phyloP scores from a whole-genome alignment of 2,888 invertebrate species.

The Euproctis similis region DNA sequence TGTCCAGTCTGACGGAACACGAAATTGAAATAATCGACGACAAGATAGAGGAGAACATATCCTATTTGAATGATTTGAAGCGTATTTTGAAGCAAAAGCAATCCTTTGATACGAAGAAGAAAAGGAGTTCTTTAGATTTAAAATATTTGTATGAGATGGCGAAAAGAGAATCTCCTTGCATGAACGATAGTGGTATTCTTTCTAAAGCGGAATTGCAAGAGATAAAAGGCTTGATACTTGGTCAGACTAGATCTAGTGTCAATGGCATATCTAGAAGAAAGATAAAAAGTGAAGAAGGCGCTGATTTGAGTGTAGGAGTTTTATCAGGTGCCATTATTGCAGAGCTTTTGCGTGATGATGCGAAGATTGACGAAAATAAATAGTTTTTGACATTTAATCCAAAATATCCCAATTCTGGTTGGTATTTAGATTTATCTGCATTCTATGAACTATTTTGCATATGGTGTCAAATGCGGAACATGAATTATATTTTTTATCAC shows the following conservation, averaged over 20 bases:
- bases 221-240: conserved; percentile 47
- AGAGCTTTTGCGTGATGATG: conserved; percentile 31
- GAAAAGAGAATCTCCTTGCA: conserved; percentile 21
- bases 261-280: conserved; percentile 44
- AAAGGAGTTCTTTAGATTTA: conserved; percentile 40
- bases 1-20: conserved; percentile 39
- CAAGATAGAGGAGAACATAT: conserved; percentile 45
- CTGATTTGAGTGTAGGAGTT: conserved; percentile 8
- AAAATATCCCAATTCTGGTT: too few species aligned
- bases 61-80: conserved; percentile 52
- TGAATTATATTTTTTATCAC: too few species aligned
- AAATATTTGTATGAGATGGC: conserved; percentile 53
- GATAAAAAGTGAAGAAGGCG: conserved; percentile 18
- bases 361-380: conserved; percentile 11
- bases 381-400: too few species aligned
- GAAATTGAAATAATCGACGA: conserved; percentile 62
- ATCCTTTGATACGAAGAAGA: conserved; percentile 27
- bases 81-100: conserved; percentile 42
- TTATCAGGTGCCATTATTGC: conserved; percentile 42
- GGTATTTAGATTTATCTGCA: too few species aligned
- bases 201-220: conserved; percentile 48
- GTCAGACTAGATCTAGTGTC: conserved; percentile 38
- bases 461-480: too few species aligned
- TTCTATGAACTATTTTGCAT: too few species aligned
- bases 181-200: conserved; percentile 15